phyloP scores from a whole-genome alignment of 2,797 vertebrate genomes.

The Tadarida brasiliensis region DNA sequence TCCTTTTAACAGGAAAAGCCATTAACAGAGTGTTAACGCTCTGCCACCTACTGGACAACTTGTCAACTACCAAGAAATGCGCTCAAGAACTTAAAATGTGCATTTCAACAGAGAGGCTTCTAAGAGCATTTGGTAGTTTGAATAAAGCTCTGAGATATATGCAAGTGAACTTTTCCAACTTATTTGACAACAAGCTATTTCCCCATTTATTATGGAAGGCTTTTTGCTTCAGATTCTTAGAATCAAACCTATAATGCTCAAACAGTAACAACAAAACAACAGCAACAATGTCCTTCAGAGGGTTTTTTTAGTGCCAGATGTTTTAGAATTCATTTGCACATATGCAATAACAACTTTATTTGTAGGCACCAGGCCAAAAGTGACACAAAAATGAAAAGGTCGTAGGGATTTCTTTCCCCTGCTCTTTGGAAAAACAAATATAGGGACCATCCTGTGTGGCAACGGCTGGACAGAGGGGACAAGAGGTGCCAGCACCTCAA shows the following conservation, averaged over 20 bases:
- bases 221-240: not conserved
- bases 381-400: not conserved
- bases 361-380: not conserved
- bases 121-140: not conserved
- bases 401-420: not conserved
- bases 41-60: slow-evolving; percentile 88
- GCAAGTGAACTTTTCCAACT: not conserved
- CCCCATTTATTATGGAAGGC: not conserved
- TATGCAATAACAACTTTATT: not conserved
- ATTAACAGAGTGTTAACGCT: slow-evolving; percentile 83
- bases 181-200: not conserved
- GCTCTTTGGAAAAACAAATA: not conserved
- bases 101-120: not conserved
- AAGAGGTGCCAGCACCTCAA: not conserved
- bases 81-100: not conserved
- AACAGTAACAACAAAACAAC: not conserved
- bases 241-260: not conserved
- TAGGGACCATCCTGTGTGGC: not conserved
- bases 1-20: not conserved
- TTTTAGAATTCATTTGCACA: not conserved
- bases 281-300: not conserved
- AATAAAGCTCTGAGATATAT: not conserved
- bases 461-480: not conserved
- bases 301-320: not conserved
- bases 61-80: slow-evolving; percentile 41